phyloP scores from a whole-genome alignment of 2,888 invertebrate species.

The Watsonalla cultraria region DNA sequence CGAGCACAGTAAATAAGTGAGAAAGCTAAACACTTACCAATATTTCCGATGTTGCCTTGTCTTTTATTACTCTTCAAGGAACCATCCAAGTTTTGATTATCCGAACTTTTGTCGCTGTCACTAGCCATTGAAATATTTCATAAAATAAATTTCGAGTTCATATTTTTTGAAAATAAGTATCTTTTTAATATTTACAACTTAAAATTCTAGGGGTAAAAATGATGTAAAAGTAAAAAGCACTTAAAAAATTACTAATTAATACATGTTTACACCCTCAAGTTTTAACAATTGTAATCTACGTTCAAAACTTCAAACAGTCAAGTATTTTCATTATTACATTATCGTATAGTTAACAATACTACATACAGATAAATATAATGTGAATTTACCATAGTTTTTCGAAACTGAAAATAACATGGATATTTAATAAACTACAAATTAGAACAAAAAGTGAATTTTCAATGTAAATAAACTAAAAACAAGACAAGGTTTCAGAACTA shows the following conservation, averaged over 20 bases:
- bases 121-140: slow-evolving; percentile 71
- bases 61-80: slow-evolving; percentile 61
- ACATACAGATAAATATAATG: no score
- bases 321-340: slow-evolving; percentile 11
- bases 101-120: slow-evolving; percentile 74
- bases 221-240: slow-evolving; percentile 39
- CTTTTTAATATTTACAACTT: slow-evolving; percentile 2
- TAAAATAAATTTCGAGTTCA: slow-evolving; percentile 19
- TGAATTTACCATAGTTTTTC: no score
- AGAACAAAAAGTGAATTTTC: no score
- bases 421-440: no score
- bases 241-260: slow-evolving; percentile 29
- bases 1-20: background rate
- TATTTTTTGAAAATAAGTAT: slow-evolving; percentile 14
- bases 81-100: slow-evolving; percentile 68
- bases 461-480: no score
- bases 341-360: no score
- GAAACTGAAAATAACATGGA: no score
- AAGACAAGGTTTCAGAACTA: no score
- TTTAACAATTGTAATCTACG: slow-evolving; percentile 15
- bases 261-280: slow-evolving; percentile 63
- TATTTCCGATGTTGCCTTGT: slow-evolving; percentile 48
- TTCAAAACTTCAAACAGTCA: slow-evolving; percentile 24
- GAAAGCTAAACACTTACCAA: slow-evolving; percentile 42
- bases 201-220: slow-evolving; percentile 21